Base-by-base conservation (phyloP, 2,888 invertebrate genomes). In the Dicranocentrus wangi region DNA sequence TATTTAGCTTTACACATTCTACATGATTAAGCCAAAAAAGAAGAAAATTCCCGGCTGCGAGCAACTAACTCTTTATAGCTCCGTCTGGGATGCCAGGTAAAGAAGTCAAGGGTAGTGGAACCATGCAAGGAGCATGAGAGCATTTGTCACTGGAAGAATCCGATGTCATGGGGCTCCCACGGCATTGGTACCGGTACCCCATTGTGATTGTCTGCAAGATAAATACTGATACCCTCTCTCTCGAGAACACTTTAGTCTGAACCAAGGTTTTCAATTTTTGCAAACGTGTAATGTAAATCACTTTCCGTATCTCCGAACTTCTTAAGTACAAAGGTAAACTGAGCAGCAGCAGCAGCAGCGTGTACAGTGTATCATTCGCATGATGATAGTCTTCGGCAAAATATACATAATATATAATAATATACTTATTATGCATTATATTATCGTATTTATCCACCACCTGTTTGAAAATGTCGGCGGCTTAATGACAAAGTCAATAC, bases 401-500 rank as follows among this genome's bases (percentile, higher is more conserved):
- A 65, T 42, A 42, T 42, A n/a, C 47, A 47, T n/a, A 47, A 47
- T n/a, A 47, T n/a, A 47, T 10, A 47, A n/a, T 47, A 47, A 10
- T 47, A 47, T 47, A 47, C 47, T 10, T n/a, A 47, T 47, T 47
- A 47, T 47, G 15, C 47, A 47, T n/a, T n/a, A n/a, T n/a, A n/a
- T n/a, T n/a, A n/a, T n/a, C n/a, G n/a, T n/a, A n/a, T n/a, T n/a
- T n/a, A n/a, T n/a, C n/a, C 28, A 82, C 68, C 83, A 83, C 85
- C 84, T 84, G 84, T 85, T 76, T 76, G 61, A 61, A 27, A 51
- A 68, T 78, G 76, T 82, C 77, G 81, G 82, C 77, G 71, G 70
- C 66, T 81, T 85, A 84, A 84, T 84, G 85, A 83, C 85, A 85
- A 85, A 85, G 84, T 84, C 83, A 85, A 82, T 82, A 84, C 78